Conservation (phyloP, 2,888 invertebrate species). For the Agrochola lota region DNA sequence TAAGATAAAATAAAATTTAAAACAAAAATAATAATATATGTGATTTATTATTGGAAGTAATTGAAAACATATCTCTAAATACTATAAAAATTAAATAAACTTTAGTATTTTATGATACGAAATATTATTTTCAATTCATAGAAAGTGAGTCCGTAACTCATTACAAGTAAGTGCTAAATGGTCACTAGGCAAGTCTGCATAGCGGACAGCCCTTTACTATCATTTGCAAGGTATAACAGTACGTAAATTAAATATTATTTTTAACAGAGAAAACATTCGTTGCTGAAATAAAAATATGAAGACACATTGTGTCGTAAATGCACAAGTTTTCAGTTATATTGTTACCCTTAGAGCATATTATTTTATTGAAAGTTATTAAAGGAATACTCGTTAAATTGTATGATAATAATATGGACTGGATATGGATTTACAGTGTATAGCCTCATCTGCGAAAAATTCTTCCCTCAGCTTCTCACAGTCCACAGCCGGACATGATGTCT, state of each 20-base stretch:
- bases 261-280: neutral
- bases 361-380: conserved; percentile 12
- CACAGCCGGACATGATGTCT: conserved; percentile 8
- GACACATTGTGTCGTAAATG: conserved; percentile 6
- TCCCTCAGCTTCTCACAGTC: neutral
- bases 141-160: neutral
- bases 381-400: conserved; percentile 25
- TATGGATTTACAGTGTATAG: too few species aligned
- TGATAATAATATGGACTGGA: neutral
- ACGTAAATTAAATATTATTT: neutral
- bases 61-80: conserved; percentile 45
- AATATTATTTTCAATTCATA: neutral
- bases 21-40: neutral
- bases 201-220: too few species aligned
- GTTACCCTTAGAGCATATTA: conserved; percentile 19
- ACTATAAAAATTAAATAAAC: neutral
- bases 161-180: too few species aligned
- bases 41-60: conserved; percentile 6
- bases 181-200: too few species aligned
- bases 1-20: conserved; percentile 2
- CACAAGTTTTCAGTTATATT: neutral
- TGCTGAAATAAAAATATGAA: neutral
- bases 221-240: neutral
- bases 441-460: neutral
- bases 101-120: conserved; percentile 1